Percentiles rank a stretch among this genome's conserved stretches.
These are phyloP conservation scores for Leptopilina clavipes DNA, from an alignment of 1,140 invertebrate genomes.

Conservation along the genomic window DNA sequence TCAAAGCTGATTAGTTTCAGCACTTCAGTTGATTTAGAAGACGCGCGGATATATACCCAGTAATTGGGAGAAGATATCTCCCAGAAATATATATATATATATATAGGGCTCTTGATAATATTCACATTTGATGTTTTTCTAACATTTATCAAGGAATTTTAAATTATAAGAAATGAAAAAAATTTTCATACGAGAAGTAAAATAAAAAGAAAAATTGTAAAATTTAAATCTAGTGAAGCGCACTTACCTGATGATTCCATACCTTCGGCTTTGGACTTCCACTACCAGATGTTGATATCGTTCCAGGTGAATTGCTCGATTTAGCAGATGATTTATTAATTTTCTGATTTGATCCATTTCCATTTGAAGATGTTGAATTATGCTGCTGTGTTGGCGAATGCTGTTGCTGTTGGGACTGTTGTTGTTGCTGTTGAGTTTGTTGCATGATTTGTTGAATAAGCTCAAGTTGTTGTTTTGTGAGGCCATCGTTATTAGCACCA, in stretches of 20 bases:
- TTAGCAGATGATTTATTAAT: constrained; percentile 67
- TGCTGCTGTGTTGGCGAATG: constrained; percentile 45
- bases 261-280: constrained; percentile 70
- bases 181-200: too few species aligned
- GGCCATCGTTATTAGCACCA: constrained; percentile 78
- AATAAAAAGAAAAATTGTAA: too few species aligned
- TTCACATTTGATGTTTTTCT: background rate
- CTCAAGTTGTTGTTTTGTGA: constrained; percentile 84
- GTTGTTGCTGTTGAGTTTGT: constrained; percentile 78
- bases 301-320: constrained; percentile 61
- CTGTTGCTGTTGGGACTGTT: constrained; percentile 58
- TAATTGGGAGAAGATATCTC: too few species aligned
- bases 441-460: constrained; percentile 87
- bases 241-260: constrained; percentile 71
- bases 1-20: constrained; percentile 1
- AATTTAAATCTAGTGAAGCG: too few species aligned
- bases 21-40: background rate
- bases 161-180: too few species aligned
- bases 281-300: constrained; percentile 60
- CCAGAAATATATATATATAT: too few species aligned
- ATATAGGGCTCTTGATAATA: background rate
- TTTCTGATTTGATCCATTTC: constrained; percentile 63
- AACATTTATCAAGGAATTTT: too few species aligned
- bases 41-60: too few species aligned
- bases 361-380: constrained; percentile 51